Conservation (phyloP, 2,113 vertebrate species). For the Gymnorhina tibicen region DNA sequence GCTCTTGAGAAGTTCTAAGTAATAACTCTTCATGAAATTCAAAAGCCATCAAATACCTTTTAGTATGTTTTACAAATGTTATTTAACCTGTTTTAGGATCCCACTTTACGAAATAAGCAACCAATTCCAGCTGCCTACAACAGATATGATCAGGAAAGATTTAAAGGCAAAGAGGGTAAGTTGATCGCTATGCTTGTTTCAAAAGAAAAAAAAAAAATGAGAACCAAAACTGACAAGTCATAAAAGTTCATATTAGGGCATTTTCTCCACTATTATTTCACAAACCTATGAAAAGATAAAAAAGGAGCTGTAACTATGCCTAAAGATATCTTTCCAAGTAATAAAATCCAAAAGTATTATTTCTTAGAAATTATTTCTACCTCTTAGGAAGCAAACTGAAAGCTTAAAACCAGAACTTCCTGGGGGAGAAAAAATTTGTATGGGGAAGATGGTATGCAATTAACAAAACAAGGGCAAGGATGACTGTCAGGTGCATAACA, state of each 20-base stretch:
- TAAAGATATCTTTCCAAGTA: background rate
- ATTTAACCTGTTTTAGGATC: constrained; percentile 78
- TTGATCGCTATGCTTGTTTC: background rate
- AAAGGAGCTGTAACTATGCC: background rate
- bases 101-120: constrained; percentile 90
- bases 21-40: background rate
- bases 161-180: constrained; percentile 98
- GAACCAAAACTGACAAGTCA: background rate
- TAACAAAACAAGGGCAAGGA: background rate
- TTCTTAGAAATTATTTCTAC: background rate
- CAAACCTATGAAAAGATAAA: background rate
- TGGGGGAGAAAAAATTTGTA: background rate
- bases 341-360: background rate
- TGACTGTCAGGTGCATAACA: background rate
- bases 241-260: background rate
- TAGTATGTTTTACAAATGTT: background rate
- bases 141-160: constrained; percentile 97
- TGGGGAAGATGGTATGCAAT: background rate
- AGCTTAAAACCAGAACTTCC: background rate
- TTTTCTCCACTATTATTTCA: background rate
- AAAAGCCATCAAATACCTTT: background rate
- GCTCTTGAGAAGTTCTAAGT: background rate
- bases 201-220: background rate
- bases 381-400: background rate
- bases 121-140: constrained; percentile 95